phyloP scores from a whole-genome alignment of 2,113 vertebrate species.

The Brienomyrus longianalis region DNA sequence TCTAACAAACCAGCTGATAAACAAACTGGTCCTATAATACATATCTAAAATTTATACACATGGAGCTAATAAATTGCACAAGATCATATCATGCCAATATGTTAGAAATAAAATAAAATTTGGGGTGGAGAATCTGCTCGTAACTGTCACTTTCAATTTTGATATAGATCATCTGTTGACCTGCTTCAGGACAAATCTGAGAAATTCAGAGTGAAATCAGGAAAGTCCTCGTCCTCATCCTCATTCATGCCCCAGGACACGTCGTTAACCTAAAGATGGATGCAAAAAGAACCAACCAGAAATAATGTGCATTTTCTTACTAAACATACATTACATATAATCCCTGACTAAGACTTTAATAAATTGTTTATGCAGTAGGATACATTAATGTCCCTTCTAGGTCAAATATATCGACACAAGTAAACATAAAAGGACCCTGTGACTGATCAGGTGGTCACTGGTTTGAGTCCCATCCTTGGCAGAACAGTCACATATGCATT shows the following conservation, averaged over 20 bases:
- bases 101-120: not conserved
- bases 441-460: not conserved
- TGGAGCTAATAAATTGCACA: not conserved
- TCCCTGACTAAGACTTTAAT: not conserved
- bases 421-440: not conserved
- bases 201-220: slow-evolving; percentile 29
- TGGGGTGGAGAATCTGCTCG: not conserved
- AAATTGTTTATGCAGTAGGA: not conserved
- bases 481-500: not conserved
- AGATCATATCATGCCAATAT: not conserved
- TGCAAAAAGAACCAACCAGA: not conserved
- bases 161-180: too few species aligned
- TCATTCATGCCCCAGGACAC: slow-evolving; percentile 30
- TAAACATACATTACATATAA: not conserved
- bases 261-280: slow-evolving; percentile 34
- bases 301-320: not conserved
- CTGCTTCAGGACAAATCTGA: not conserved
- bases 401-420: not conserved
- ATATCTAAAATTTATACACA: not conserved
- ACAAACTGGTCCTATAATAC: not conserved
- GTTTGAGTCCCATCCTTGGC: not conserved
- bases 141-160: not conserved
- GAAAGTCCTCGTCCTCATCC: slow-evolving; percentile 28
- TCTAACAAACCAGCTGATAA: not conserved
- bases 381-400: not conserved